phyloP scores from a whole-genome alignment of 30 jellyfish, hydroid and myxozoan species.

The Hydra vulgaris region DNA sequence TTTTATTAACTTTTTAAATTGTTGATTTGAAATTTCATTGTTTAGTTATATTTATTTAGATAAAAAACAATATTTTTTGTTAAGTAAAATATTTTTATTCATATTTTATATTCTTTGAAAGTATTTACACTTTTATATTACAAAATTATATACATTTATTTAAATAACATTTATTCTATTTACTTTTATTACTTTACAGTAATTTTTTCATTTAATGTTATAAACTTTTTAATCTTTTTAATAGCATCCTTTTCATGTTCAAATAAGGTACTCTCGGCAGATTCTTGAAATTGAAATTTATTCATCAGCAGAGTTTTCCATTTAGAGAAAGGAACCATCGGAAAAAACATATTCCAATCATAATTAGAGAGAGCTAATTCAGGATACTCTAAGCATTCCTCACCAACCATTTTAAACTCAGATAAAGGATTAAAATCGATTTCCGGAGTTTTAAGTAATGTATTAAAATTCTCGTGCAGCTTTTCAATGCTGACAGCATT shows the following conservation, averaged over 20 bases:
- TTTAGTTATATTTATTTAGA: no score
- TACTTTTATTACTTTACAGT: no score
- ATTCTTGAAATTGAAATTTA: constrained; percentile 19
- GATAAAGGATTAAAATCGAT: constrained; percentile 9
- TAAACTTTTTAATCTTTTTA: background rate
- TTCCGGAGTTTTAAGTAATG: no score
- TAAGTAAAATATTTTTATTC: no score
- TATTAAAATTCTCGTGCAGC: background rate
- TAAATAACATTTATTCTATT: no score
- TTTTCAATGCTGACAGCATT: background rate
- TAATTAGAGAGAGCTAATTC: constrained; percentile 3
- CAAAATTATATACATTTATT: no score
- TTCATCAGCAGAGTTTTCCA: constrained; percentile 14
- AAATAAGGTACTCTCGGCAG: background rate
- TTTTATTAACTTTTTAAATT: no score
- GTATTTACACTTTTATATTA: no score
- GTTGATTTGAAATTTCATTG: no score
- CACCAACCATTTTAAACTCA: background rate
- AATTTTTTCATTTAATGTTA: no score
- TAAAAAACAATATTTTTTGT: no score
- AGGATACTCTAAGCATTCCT: background rate
- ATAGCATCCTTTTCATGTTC: constrained; percentile 13
- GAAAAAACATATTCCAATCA: constrained; percentile 9
- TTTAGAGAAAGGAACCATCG: background rate
- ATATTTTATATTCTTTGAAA: no score